Conservation (phyloP, 2,888 invertebrate species). For the Scaptomyza caliginosa region DNA sequence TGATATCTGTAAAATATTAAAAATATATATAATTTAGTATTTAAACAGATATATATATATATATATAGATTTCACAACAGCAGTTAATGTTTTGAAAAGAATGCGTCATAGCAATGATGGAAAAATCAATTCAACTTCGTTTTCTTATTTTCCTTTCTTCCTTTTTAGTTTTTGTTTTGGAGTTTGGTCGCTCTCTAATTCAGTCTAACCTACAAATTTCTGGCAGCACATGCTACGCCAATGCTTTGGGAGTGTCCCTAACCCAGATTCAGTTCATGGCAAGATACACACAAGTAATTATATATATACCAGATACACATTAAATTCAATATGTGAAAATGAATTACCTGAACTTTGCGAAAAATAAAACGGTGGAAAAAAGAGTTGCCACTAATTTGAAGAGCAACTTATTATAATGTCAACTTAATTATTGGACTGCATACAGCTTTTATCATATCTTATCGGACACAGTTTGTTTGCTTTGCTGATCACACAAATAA, state of each 20-base stretch:
- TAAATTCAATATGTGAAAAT: background rate
- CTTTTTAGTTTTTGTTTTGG: background rate
- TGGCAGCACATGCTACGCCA: constrained; percentile 2
- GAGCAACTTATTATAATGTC: constrained; percentile 12
- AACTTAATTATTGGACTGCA: constrained; percentile 17
- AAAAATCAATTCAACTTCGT: constrained; percentile 61
- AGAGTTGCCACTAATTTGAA: background rate
- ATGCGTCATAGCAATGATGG: constrained; percentile 9
- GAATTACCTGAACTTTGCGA: constrained; percentile 56
- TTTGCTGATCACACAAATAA: constrained; percentile 32
- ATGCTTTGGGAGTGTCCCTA: constrained; percentile 68
- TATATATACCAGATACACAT: background rate
- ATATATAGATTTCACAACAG: no score
- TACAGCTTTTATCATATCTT: constrained; percentile 46
- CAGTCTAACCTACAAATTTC: constrained; percentile 41
- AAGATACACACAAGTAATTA: constrained; percentile 10
- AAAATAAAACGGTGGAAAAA: no score
- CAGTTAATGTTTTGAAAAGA: background rate
- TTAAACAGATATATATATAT: background rate
- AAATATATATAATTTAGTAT: constrained; percentile 3
- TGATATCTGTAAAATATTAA: constrained; percentile 79
- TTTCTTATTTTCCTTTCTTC: constrained; percentile 2
- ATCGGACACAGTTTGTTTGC: constrained; percentile 49
- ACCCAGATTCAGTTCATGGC: constrained; percentile 56
- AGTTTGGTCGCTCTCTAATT: constrained; percentile 6